Evolutionary conservation across 1,140 invertebrate genomes (phyloP).

Genomic region (Hydropsyche tenuis): DNA sequence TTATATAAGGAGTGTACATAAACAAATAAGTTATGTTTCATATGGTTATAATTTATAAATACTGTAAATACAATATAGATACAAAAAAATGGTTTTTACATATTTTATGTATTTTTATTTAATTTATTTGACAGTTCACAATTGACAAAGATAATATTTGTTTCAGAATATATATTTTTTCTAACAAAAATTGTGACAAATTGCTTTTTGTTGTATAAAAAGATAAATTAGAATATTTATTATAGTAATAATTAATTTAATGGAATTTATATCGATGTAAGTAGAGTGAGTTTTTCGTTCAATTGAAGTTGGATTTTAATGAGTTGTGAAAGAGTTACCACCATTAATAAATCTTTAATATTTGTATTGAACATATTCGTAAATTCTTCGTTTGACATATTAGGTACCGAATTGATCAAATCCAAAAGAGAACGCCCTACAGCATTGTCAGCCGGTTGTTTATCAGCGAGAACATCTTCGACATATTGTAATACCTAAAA

Average conservation of each 20-base stretch:
- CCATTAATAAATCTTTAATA: slow-evolving; percentile 96
- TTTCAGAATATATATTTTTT: too few relatives aligned
- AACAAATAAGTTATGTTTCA: too few relatives aligned
- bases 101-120: too few relatives aligned
- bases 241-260: too few relatives aligned
- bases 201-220: too few relatives aligned
- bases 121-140: too few relatives aligned
- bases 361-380: slow-evolving; percentile 95
- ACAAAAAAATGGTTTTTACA: too few relatives aligned
- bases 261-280: slow-evolving; percentile 70
- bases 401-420: slow-evolving; percentile 89
- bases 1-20: not conserved
- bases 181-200: too few relatives aligned
- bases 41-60: too few relatives aligned
- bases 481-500: slow-evolving; percentile 80
- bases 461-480: slow-evolving; percentile 82
- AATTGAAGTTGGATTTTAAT: slow-evolving; percentile 94
- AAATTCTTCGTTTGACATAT: slow-evolving; percentile 89
- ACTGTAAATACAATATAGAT: too few relatives aligned
- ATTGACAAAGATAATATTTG: too few relatives aligned
- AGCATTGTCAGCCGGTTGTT: slow-evolving; percentile 76
- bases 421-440: slow-evolving; percentile 87
- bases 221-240: not conserved
- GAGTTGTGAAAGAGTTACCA: slow-evolving; percentile 93
- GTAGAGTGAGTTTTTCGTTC: slow-evolving; percentile 90